phyloP scores from a whole-genome alignment of 2,888 invertebrate genomes.

The Tryphoninae sp. region DNA sequence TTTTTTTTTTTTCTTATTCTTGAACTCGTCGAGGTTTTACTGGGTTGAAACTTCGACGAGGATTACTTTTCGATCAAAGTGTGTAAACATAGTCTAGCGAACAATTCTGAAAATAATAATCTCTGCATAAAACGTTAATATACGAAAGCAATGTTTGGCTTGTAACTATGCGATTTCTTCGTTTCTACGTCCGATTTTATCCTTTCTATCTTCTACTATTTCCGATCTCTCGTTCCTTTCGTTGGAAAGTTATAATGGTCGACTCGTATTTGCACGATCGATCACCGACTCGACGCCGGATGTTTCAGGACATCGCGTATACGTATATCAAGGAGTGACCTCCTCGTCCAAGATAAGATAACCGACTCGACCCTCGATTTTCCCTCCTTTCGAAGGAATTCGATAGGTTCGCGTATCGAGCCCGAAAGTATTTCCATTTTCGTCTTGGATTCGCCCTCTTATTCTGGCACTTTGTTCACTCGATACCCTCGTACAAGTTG shows the following conservation, averaged over 20 bases:
- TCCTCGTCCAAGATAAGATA: conserved; percentile 49
- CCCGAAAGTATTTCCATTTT: conserved; percentile 54
- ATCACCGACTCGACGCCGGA: conserved; percentile 42
- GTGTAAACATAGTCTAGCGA: conserved; percentile 31
- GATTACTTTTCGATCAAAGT: conserved; percentile 9
- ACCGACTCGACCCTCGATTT: conserved; percentile 56
- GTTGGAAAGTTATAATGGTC: conserved; percentile 56
- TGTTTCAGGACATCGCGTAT: conserved; percentile 7
- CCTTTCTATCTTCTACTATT: neutral
- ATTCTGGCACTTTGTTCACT: neutral
- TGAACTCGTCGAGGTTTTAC: neutral
- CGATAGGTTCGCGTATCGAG: conserved; percentile 27
- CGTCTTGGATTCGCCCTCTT: conserved; percentile 24
- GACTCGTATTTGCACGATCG: conserved; percentile 60
- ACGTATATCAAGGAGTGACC: conserved; percentile 37
- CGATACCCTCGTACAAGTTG: conserved; percentile 20
- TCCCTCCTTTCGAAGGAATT: conserved; percentile 54
- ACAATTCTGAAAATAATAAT: conserved; percentile 50
- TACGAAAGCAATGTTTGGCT: conserved; percentile 4
- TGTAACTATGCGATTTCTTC: neutral
- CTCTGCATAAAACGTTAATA: conserved; percentile 19
- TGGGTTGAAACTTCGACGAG: neutral
- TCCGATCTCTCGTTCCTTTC: conserved; percentile 15
- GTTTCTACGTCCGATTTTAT: neutral
- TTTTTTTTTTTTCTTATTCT: neutral